Base-by-base conservation (phyloP, 2,888 invertebrate genomes). In the Sinelater perroti region DNA sequence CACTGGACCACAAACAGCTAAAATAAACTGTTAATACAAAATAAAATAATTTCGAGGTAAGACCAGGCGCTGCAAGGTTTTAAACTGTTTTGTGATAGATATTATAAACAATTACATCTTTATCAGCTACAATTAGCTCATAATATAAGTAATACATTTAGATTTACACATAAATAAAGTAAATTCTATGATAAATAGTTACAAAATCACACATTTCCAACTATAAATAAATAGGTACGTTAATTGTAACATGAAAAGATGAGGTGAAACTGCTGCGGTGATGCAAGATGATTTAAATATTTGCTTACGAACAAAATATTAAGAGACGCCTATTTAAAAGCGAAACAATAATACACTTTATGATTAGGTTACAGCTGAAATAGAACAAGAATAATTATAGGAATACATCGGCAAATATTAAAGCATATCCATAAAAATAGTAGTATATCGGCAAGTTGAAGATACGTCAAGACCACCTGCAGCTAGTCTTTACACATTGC, bases 161-260 rank as follows among this genome's bases (percentile, higher is more conserved):
- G 21, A 38, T 72, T 74, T 73, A 71, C 76, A 76, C 74, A 76
- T 75, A 75, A 75, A 75, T 74, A 73, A 73, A 54, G 35, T 56
- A 51, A 60, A 57, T 65, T 56, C 59, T 64, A 72, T 60, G 69
- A 74, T 72, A 75, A 75, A 73, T 74, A 74, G 69, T 72, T 68
- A 71, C 72, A 71, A 72, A 76, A 78, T 77, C 77, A 77, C 78
- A 78, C 78, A 72, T 74, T 75, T 76, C 74, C 74, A 75, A 72
- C 72, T 77, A 75, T 70, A 68, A 73, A 72, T 74, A 72, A 73
- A 78, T 70, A 77, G 75, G 76, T 77, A 78, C 75, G 67, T 71
- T 75, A 73, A 74, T 72, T 72, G 70, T 72, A 58, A 63, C 50
- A 58, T 65, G 52, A 60, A 45, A 68, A 66, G 66, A 71, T 67